Percentiles rank a stretch among this genome's conserved stretches.
phyloP scores from a whole-genome alignment of 2,888 invertebrate genomes.

The Andrena praecox region DNA sequence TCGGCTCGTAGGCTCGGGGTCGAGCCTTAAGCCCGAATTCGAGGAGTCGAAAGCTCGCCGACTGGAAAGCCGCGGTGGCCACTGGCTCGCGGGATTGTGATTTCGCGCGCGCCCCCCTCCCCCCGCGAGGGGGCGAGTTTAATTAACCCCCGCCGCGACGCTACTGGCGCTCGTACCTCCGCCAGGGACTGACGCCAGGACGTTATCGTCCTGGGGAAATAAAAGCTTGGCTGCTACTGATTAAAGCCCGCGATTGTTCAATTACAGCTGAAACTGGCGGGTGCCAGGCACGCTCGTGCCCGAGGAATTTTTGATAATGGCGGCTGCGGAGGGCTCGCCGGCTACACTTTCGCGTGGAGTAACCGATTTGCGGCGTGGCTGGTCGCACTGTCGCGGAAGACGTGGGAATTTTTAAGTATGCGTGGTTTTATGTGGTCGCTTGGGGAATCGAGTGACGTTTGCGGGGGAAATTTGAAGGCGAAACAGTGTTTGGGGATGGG shows the following conservation, averaged over 20 bases:
- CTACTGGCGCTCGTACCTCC: neutral
- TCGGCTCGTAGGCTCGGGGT: conserved; percentile 70
- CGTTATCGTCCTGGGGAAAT: conserved; percentile 14
- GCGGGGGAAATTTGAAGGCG: no score
- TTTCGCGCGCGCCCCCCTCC: neutral
- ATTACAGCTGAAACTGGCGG: conserved; percentile 21
- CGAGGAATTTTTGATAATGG: conserved; percentile 9
- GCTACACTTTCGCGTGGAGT: no score
- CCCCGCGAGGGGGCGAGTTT: neutral
- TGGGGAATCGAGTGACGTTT: no score
- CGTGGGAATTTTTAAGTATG: no score
- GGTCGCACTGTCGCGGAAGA: no score
- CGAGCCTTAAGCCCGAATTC: conserved; percentile 76
- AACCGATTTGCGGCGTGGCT: no score
- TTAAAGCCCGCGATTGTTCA: conserved; percentile 32
- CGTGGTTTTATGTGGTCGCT: no score
- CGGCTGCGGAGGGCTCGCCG: neutral
- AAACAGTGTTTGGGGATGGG: no score
- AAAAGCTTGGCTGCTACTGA: neutral
- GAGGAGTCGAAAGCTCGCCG: conserved; percentile 48
- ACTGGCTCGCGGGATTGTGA: neutral
- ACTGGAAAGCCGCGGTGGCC: conserved; percentile 5
- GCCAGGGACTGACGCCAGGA: neutral
- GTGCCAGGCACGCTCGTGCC: neutral
- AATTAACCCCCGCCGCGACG: conserved; percentile 24